Evolutionary conservation across 2,888 invertebrate genomes (phyloP).

Genomic region (Agrotis exclamationis): DNA sequence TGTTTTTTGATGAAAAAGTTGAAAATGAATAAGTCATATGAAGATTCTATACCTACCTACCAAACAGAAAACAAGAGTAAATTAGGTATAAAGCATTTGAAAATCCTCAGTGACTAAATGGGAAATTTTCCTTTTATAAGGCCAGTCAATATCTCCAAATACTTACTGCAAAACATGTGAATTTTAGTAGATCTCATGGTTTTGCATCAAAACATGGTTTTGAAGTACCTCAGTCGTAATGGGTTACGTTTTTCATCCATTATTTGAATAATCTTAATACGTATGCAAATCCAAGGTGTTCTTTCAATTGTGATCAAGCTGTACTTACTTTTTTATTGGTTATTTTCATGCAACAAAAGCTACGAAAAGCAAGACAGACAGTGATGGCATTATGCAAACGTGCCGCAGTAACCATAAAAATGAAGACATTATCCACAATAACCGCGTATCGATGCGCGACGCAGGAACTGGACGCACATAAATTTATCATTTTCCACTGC

Average conservation of each 20-base stretch:
- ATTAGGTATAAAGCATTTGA: too few species aligned
- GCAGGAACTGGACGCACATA: slow-evolving; percentile 89
- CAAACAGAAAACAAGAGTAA: too few species aligned
- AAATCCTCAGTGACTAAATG: too few species aligned
- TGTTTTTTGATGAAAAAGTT: background rate
- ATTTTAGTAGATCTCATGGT: background rate
- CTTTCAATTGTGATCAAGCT: background rate
- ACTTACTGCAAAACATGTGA: background rate
- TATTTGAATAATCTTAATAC: background rate
- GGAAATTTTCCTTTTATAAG: too few species aligned
- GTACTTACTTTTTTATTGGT: background rate
- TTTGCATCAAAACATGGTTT: too few species aligned
- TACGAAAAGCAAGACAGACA: slow-evolving; percentile 59
- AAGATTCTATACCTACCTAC: background rate
- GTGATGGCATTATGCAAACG: slow-evolving; percentile 85
- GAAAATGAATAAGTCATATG: background rate
- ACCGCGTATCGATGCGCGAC: slow-evolving; percentile 72
- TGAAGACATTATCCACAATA: slow-evolving; percentile 78
- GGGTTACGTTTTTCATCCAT: background rate
- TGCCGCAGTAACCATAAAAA: slow-evolving; percentile 87
- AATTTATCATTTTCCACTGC: slow-evolving; percentile 91
- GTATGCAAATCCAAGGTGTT: background rate
- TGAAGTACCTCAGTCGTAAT: too few species aligned
- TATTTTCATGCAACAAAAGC: background rate
- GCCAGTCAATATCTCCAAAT: too few species aligned